Base-by-base conservation (phyloP, 2,797 vertebrate species). In the Perodicticus potto region DNA sequence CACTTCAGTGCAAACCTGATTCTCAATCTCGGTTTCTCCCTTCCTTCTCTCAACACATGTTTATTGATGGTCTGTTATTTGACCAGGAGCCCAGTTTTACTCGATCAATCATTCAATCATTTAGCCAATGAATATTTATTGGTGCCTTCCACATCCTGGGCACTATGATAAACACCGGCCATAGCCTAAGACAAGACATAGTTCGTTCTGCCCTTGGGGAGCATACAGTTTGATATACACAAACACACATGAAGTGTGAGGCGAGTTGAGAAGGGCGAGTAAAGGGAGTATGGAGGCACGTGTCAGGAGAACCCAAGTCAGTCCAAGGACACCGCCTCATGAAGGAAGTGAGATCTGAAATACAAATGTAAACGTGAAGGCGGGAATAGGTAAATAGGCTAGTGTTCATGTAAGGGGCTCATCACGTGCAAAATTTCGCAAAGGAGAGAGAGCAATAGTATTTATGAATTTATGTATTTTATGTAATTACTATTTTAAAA, bases 401-500 rank as follows among this genome's bases (percentile, higher is more conserved):
- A 32, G n/a, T 49, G 40, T 93, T 89, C 49, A 32, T 53, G 40
- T 20, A 29, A 11, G 53, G 23, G 34, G 19, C 77, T 22, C 14
- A 78, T 34, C 2, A 10, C 19, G 20, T 69, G 19, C 22, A n/a
- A 65, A 72, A 12, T 74, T 84, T 81, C 59, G n/a, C 85, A 72
- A 92, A 90, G 37, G 34, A 73, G 11, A 45, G 13, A 70, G 84
- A 11, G 55, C n/a, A 17, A 16, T 67, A 19, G 17, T 55, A 5
- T 74, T 87, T 90, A n/a, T 70, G 49, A 83, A 53, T 89, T 88
- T 69, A 61, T n/a, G 8, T 91, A 13, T 84, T 85, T 92, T 89
- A 59, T 73, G n/a, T 63, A 86, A 78, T 49, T 57, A 32, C 10
- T 57, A 49, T 67, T 53, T 67, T 53, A 1, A 16, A 53, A 53